Evolutionary conservation across 35 echinoderm and acorn worm genomes (phyloP), one percentile per base, ranked within the genome.

Genomic region (Apostichopus japonicus): DNA sequence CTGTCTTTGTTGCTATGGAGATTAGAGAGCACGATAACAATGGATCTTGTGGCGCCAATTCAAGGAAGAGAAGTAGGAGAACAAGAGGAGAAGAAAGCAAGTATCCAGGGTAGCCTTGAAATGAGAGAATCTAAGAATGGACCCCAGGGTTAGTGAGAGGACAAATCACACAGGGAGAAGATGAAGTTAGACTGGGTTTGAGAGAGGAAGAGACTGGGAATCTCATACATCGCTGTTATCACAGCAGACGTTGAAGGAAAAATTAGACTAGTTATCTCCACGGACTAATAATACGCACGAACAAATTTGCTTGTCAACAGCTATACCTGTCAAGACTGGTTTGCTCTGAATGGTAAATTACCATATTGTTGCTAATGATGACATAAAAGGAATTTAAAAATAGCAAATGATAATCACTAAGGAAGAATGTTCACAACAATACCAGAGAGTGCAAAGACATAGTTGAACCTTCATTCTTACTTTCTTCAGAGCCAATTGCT

Each of bases 1-100:
- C 79, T 83, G 79, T 55, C 44, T 52, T 83, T 16, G 79, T 83
- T 54, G 79, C 79, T 83, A 83, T 83, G 51, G 79, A 14, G 79
- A 83, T 16, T 9, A 44, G 54, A 14, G 8, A 33, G 79, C 15
- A 52, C 24, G 14, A 54, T 53, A 83, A 83, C 44, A 83, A 83
- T 83, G 79, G 33, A 55, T 52, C 79, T 54, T 83, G 33, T 13
- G 23, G 3, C 54, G 7, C 79, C 54, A 67, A 67, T 67, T 67
- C 33, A 44, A 44, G 33, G 63, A 67, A 67, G 63, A 67, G 63
- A 11, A 19, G 63, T 19, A 67, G 63, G 63, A 67, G 63, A 67
- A 67, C 63, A 67, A 67, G 19, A 11, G 63, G 19, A 67, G 63
- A 8, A 4, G 63, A 19, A 67, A 67, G 63, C 63, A 67, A 19